phyloP scores from a whole-genome alignment of 2,888 invertebrate species.

The Cerceris ruficornis region DNA sequence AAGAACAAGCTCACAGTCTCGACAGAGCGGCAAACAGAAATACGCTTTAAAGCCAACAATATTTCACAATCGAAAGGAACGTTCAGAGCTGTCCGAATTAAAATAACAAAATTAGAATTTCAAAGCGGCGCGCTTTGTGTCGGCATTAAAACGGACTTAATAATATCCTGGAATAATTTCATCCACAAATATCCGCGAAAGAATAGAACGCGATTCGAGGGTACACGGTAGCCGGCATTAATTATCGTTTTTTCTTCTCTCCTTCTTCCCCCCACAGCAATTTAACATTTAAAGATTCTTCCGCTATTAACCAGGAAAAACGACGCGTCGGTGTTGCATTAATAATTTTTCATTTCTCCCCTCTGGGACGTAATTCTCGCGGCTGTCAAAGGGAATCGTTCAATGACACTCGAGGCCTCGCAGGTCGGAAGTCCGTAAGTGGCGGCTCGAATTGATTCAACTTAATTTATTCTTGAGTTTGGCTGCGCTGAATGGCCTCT shows the following conservation, averaged over 20 bases:
- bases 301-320: not conserved
- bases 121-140: not conserved
- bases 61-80: no score
- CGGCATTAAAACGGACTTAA: not conserved
- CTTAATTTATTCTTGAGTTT: conserved; percentile 70
- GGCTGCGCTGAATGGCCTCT: conserved; percentile 55
- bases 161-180: not conserved
- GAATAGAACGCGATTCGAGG: not conserved
- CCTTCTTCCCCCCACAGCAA: not conserved
- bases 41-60: no score
- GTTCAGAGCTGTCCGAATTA: no score
- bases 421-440: conserved; percentile 26
- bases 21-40: no score
- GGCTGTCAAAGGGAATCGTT: conserved; percentile 32
- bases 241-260: not conserved
- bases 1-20: no score
- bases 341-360: conserved; percentile 8
- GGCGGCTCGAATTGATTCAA: conserved; percentile 64
- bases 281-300: not conserved
- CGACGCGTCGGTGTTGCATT: not conserved
- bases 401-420: conserved; percentile 29
- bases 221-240: not conserved
- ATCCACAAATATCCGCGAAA: not conserved
- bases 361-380: conserved; percentile 13
- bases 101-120: no score